Base-by-base conservation (phyloP, 2,888 invertebrate species). In the Smittia aterrima region DNA sequence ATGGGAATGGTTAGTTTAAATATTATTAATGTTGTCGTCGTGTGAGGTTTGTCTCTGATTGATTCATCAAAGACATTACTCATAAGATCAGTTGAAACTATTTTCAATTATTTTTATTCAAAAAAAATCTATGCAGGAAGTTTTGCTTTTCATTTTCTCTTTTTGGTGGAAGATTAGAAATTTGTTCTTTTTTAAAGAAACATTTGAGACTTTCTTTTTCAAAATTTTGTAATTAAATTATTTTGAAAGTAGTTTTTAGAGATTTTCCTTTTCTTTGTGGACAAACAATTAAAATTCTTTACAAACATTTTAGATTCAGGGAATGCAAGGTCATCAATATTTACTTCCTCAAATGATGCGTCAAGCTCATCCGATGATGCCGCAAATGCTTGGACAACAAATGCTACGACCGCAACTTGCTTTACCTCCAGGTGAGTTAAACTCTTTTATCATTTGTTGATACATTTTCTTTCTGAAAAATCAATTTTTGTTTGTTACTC, bases 1-100 rank as follows among this genome's bases (percentile, higher is more conserved):
- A 76, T 79, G 25, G 81, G 81, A 78, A 81, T 81, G 81, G 81
- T 80, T 78, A 80, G 79, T 80, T 73, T 58, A 20, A n/a, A 20
- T 40, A 22, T 38, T 38, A 27, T 67, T 67, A 20, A 40, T 41
- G 47, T 47, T 47, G 13, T 47, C 47, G 9, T 3, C 32, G n/a
- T n/a, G n/a, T 11, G 25, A 62, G 20, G 3, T 62, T 62, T 11
- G 7, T 20, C 62, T 11, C 54, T 54, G n/a, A n/a, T n/a, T n/a
- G n/a, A n/a, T n/a, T n/a, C n/a, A n/a, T n/a, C n/a, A n/a, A n/a
- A n/a, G n/a, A n/a, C n/a, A n/a, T n/a, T n/a, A n/a, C n/a, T n/a
- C n/a, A n/a, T n/a, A 47, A n/a, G 47, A 6, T 47, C 16, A 47
- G 11, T 1, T 76, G 75, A 6, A 38, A 38, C 9, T 9, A 38